phyloP scores from a whole-genome alignment of 2,888 invertebrate species.

The Perizoma flavofasciatum region DNA sequence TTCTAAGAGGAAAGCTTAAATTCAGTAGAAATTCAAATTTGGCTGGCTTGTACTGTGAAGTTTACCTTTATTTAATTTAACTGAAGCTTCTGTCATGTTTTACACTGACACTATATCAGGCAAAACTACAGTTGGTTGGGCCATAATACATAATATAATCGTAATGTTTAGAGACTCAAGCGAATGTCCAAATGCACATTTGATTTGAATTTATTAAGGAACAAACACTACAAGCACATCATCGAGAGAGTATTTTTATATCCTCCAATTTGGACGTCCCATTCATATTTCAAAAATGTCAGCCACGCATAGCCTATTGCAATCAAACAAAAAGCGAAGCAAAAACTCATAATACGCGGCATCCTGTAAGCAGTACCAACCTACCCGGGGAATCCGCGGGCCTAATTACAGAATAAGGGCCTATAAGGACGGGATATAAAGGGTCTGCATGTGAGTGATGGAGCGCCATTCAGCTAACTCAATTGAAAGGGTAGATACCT shows the following conservation, averaged over 20 bases:
- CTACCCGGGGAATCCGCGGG: conserved; percentile 55
- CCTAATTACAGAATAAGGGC: conserved; percentile 72
- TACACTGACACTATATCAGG: too few relatives aligned
- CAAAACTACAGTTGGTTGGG: too few relatives aligned
- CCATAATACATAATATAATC: too few relatives aligned
- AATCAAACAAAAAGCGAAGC: conserved; percentile 45
- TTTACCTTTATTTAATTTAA: too few relatives aligned
- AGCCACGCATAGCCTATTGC: conserved; percentile 26
- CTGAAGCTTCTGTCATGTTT: too few relatives aligned
- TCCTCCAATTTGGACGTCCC: conserved; percentile 6
- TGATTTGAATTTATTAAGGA: too few relatives aligned
- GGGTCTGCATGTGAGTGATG: conserved; percentile 64
- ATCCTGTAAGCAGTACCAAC: conserved; percentile 54
- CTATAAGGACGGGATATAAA: conserved; percentile 59
- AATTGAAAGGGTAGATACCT: conserved; percentile 76
- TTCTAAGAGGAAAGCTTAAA: too few relatives aligned
- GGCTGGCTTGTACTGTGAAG: too few relatives aligned
- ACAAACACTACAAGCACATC: conserved; percentile 22
- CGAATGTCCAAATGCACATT: too few relatives aligned
- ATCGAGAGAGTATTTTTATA: conserved; percentile 26
- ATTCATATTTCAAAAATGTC: conserved; percentile 25
- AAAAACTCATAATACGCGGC: conserved; percentile 56
- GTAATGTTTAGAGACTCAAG: too few relatives aligned
- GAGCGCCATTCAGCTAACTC: conserved; percentile 67
- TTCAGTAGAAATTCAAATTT: too few relatives aligned